Conservation (phyloP, 2,797 vertebrate species). For the Platyrinchus mystaceus region DNA sequence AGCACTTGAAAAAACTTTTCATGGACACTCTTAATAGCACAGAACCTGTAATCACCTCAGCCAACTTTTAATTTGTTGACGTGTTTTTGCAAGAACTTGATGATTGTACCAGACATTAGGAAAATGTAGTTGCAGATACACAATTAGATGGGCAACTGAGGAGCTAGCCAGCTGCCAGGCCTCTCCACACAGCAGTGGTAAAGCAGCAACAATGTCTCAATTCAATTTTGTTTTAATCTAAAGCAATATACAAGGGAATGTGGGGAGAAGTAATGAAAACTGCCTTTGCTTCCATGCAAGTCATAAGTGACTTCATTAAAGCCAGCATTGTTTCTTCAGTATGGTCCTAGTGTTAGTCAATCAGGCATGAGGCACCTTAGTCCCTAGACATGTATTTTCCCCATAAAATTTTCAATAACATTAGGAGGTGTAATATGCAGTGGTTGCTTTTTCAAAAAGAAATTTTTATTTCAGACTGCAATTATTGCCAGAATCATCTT, state of each 20-base stretch:
- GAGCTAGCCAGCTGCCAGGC: not conserved
- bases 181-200: not conserved
- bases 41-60: not conserved
- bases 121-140: not conserved
- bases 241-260: not conserved
- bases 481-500: not conserved
- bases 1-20: not conserved
- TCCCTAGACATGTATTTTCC: not conserved
- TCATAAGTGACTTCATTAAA: not conserved
- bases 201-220: not conserved
- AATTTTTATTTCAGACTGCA: not conserved
- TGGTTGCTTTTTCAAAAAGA: not conserved
- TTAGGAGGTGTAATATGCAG: not conserved
- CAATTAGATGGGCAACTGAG: not conserved
- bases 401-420: not conserved
- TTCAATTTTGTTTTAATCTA: conserved; percentile 11
- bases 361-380: not conserved
- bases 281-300: not conserved
- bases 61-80: not conserved
- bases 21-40: not conserved
- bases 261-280: not conserved
- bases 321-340: not conserved
- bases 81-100: not conserved
- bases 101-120: not conserved
- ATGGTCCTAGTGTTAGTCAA: not conserved